Base-by-base conservation (phyloP, 2,888 invertebrate genomes). In the Caenorhabditis wallacei region DNA sequence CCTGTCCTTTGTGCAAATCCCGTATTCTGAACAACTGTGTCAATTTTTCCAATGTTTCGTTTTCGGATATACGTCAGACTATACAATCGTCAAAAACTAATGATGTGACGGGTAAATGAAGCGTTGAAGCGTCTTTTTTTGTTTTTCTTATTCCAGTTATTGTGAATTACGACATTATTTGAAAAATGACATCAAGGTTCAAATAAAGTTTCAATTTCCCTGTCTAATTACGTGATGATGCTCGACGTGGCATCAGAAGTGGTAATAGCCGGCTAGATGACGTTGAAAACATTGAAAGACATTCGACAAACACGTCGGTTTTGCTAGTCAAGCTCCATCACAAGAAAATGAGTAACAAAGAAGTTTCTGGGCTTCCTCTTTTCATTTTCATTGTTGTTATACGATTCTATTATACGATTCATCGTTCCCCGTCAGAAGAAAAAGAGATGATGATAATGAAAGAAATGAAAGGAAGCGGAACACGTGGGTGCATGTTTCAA, bases 101-200 rank as follows among this genome's bases (percentile, higher is more conserved):
- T 75, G 64, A 66, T 66, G 74, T 46, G 54, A 16, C 20, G 22
- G 18, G n/a, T 22, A 53, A 53, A n/a, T 68, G 59, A 61, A 61
- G 56, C 69, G 59, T 46, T 46, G 26, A 43, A 40, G 43, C 16
- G 37, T 30, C n/a, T 46, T 57, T 59, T 57, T 46, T 26, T 64
- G n/a, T 48, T 22, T 22, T n/a, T 37, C 30, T 64, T 54, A 22
- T 40, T 37, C 13, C 40, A 51, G 8, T 51, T 20, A 51, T 51
- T 51, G 51, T 54, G 63, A 37, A 53, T 24, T 10, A 61, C 43
- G 48, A 26, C 13, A 43, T 46, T 43, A 48, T 48, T 48, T 18
- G 46, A 48, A 20, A n/a, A 40, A 43, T 76, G 76, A 76, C 68
- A 76, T 76, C 76, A 76, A 43, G 74, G 72, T 61, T 72, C 63